These are phyloP conservation scores for Acanthopleura granulata DNA, from an alignment of 2,888 invertebrate genomes.

Conservation along the genomic window DNA sequence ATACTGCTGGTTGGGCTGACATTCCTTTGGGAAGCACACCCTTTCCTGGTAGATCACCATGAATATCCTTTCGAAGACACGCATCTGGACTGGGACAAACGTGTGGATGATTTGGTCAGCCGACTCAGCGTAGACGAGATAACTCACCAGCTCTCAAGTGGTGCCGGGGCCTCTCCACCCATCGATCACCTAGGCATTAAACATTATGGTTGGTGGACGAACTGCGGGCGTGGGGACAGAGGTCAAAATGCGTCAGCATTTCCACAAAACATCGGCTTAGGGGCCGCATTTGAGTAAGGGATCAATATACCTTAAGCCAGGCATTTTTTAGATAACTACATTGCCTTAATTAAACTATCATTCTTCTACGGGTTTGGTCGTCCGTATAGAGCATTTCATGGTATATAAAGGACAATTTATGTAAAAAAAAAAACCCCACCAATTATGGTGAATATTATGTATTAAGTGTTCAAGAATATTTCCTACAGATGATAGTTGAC, in stretches of 20 bases:
- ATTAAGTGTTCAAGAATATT: no score
- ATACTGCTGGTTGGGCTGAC: no score
- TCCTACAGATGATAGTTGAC: no score
- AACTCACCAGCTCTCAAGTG: slow-evolving; percentile 6
- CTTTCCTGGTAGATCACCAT: slow-evolving; percentile 4
- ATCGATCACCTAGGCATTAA: slow-evolving; percentile 17
- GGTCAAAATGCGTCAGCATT: slow-evolving; percentile 19
- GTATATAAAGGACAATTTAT: no score
- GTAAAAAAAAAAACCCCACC: no score
- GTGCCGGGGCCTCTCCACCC: slow-evolving; percentile 17
- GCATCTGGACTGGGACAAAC: not conserved
- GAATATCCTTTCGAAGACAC: slow-evolving; percentile 11
- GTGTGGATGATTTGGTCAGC: slow-evolving; percentile 11
- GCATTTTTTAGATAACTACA: no score
- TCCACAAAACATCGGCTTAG: slow-evolving; percentile 16
- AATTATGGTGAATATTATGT: no score
- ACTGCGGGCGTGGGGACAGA: slow-evolving; percentile 18
- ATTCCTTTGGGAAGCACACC: not conserved
- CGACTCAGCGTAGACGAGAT: not conserved
- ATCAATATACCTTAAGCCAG: no score
- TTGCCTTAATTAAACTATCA: no score
- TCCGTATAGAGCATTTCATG: no score
- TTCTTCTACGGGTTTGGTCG: no score
- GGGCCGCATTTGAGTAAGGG: slow-evolving; percentile 19
- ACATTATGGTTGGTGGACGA: slow-evolving; percentile 22